Base-by-base conservation (phyloP, 2,113 vertebrate species). In the Ploceus nigricollis region DNA sequence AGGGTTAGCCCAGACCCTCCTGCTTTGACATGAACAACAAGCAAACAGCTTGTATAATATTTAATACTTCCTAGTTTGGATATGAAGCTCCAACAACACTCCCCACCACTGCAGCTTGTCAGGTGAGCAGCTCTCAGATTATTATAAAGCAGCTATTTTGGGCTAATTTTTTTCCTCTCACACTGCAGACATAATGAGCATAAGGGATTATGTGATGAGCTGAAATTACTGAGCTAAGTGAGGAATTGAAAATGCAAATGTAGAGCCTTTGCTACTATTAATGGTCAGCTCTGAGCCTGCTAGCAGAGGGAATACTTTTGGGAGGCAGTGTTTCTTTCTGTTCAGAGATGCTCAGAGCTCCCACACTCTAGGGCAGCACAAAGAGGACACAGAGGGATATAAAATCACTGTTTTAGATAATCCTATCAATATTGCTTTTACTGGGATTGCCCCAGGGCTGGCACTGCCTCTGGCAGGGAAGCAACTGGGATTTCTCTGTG, bases 1-100 rank as follows among this genome's bases (percentile, higher is more conserved):
- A 87, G 75, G 95, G 85, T 92, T 96, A 88, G 79, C 44, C 68
- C 45, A 72, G 72, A 19, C 88, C 66, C 70, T 91, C 65, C 94
- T 70, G 47, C 89, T 87, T 84, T 87, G 69, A 89, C 88, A 93
- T 30, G 45, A 88, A 86, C 15, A 22, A 82, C 71, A 94, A 89
- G 85, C 19, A 75, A 90, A 90, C 56, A 90, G 75, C 68, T 73
- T 75, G 42, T 65, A 11, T 78, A 75, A 47, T 68, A 80, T 87
- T 96, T 91, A 64, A 69, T 35, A 21, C 44, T 89, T 93, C 11
- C 85, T 92, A 28, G 10, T 73, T 80, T 60, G 69, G 82, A 71
- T 89, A 31, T 42, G 70, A 79, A 82, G 64, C 73, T 65, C 63
- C 6, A 9, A 2, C 42, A 65, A 60, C 4, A 39, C 54, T 91